phyloP scores from a whole-genome alignment of 2,888 invertebrate species.

The Diarsia brunnea region DNA sequence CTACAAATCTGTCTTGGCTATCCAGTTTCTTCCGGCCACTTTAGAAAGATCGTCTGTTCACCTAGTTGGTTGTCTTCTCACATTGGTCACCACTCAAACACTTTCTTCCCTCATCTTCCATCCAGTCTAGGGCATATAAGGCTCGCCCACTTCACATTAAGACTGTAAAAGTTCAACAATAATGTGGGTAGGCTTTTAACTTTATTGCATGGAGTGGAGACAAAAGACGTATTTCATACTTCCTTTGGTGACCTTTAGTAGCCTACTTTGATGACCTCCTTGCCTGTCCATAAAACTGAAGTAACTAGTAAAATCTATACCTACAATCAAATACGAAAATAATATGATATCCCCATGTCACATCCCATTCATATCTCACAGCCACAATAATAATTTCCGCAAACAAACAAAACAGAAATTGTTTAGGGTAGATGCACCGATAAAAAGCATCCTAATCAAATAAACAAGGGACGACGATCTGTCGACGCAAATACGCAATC shows the following conservation, averaged over 20 bases:
- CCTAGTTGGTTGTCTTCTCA: no score
- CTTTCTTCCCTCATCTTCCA: no score
- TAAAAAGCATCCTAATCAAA: conserved; percentile 83
- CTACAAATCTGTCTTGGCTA: no score
- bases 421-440: conserved; percentile 77
- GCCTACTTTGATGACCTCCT: not conserved
- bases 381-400: conserved; percentile 70
- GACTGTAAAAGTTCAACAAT: not conserved
- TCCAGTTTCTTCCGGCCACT: no score
- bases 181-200: not conserved
- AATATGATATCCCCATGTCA: conserved; percentile 32
- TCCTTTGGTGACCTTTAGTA: not conserved
- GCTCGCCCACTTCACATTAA: not conserved
- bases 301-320: not conserved
- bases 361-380: conserved; percentile 57
- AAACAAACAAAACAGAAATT: conserved; percentile 74
- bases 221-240: not conserved
- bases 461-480: conserved; percentile 83
- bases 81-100: no score
- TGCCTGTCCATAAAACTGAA: not conserved
- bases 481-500: conserved; percentile 84
- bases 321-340: conserved; percentile 17
- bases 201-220: not conserved
- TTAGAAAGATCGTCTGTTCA: no score
- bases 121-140: no score